Evolutionary conservation across 2,888 invertebrate species (phyloP).

Genomic region (Napeogenes sylphis): DNA sequence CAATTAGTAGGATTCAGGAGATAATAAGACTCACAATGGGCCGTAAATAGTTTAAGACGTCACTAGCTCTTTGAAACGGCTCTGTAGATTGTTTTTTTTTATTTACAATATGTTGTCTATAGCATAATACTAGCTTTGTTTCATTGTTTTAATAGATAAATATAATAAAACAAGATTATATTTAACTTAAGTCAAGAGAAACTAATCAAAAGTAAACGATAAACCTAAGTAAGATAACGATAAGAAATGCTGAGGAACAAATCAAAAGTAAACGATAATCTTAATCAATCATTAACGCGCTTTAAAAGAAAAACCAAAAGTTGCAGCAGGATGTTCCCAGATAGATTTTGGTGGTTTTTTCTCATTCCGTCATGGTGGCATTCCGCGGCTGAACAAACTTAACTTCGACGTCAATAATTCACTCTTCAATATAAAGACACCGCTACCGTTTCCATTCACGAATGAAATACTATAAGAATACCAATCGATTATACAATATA

Average conservation of each 20-base stretch:
- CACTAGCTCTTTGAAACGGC: conserved; percentile 27
- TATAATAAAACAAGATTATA: conserved; percentile 11
- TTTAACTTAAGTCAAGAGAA: background rate
- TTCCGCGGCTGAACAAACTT: conserved; percentile 67
- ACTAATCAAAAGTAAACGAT: too few species aligned
- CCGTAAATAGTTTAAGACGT: conserved; percentile 56
- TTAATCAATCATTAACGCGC: conserved; percentile 70
- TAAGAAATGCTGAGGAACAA: conserved; percentile 39
- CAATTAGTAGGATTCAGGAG: conserved; percentile 65
- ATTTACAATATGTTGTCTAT: background rate
- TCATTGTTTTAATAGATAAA: conserved; percentile 7
- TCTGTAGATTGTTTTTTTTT: conserved; percentile 32
- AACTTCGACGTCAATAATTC: conserved; percentile 68
- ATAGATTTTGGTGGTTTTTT: conserved; percentile 48
- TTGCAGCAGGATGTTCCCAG: conserved; percentile 65
- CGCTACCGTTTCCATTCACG: conserved; percentile 52
- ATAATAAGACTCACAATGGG: conserved; percentile 62
- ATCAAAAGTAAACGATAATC: conserved; percentile 57
- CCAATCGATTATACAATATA: too few species aligned
- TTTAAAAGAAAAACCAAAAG: conserved; percentile 52
- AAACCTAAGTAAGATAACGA: too few species aligned
- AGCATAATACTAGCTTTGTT: background rate
- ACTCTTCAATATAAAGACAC: conserved; percentile 59
- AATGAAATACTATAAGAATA: background rate
- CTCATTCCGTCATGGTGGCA: conserved; percentile 53